Evolutionary conservation across 2,113 vertebrate species (phyloP).

Genomic region (Hemibagrus wyckioides): DNA sequence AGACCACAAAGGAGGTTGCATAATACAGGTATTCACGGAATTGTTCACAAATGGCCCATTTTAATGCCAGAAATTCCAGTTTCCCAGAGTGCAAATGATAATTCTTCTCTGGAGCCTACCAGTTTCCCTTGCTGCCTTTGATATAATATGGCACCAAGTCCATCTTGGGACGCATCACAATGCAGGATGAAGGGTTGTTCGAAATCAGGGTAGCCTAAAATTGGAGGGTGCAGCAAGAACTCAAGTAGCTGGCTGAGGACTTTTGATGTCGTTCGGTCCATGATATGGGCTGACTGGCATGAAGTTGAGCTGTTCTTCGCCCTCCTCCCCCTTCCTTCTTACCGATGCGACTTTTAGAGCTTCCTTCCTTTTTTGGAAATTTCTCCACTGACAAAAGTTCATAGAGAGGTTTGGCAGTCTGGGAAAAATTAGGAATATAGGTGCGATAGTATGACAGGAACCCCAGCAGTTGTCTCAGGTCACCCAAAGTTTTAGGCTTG

Average conservation of each 20-base stretch:
- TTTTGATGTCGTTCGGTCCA: not conserved
- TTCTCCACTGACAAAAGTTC: too few species aligned
- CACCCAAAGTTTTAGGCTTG: not conserved
- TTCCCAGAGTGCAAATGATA: not conserved
- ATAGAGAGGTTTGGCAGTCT: not conserved
- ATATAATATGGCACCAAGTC: not conserved
- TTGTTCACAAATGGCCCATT: not conserved
- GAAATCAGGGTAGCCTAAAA: not conserved
- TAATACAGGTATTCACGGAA: too few species aligned
- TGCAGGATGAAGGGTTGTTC: not conserved
- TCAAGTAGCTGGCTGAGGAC: not conserved
- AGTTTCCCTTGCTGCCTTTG: not conserved
- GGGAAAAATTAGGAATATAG: not conserved
- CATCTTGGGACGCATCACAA: not conserved
- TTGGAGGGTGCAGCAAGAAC: too few species aligned
- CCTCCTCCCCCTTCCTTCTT: not conserved
- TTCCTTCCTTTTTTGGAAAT: not conserved
- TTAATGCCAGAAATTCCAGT: not conserved
- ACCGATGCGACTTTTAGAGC: not conserved
- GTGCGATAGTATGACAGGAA: not conserved
- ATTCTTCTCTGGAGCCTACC: not conserved
- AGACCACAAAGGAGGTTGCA: not conserved
- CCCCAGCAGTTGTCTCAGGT: not conserved
- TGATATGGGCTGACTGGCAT: fast-evolving
- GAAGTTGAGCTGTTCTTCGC: fast-evolving